Percentiles rank a stretch among this genome's conserved stretches.
phyloP scores from a whole-genome alignment of 2,113 vertebrate genomes.

The Coreoperca whiteheadi region DNA sequence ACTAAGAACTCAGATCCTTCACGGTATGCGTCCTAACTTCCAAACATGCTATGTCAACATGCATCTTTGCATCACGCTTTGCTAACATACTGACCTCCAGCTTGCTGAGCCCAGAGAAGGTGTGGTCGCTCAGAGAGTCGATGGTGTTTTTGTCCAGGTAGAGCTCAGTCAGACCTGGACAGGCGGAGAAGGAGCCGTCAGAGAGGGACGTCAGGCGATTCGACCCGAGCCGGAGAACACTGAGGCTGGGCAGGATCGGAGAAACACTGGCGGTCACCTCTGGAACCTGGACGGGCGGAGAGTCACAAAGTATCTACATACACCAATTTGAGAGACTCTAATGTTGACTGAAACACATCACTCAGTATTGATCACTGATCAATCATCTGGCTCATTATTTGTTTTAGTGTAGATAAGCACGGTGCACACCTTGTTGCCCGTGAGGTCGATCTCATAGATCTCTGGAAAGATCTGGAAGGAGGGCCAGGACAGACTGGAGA shows the following conservation, averaged over 20 bases:
- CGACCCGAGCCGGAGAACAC: slow-evolving; percentile 71
- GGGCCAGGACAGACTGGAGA: slow-evolving; percentile 76
- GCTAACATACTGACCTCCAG: slow-evolving; percentile 65
- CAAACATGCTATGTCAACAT: not conserved
- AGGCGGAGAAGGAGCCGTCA: slow-evolving; percentile 64
- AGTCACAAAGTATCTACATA: not conserved
- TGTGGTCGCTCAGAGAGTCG: slow-evolving; percentile 53
- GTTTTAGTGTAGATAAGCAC: too few species aligned
- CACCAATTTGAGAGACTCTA: not conserved
- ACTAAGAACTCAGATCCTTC: not conserved
- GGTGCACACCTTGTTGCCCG: slow-evolving; percentile 71
- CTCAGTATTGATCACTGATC: too few species aligned
- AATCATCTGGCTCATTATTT: not conserved
- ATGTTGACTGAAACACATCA: too few species aligned
- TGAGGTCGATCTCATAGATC: slow-evolving; percentile 81
- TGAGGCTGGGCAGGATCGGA: slow-evolving; percentile 65
- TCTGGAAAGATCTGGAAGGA: slow-evolving; percentile 66
- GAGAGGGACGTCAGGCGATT: slow-evolving; percentile 71
- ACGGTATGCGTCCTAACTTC: not conserved
- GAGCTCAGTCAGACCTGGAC: slow-evolving; percentile 72
- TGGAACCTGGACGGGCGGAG: slow-evolving; percentile 47
- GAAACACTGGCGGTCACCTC: slow-evolving; percentile 1
- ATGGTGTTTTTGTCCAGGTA: slow-evolving; percentile 76
- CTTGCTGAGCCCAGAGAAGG: slow-evolving; percentile 73
- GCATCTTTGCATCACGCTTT: not conserved